Conservation (phyloP, 2,797 vertebrate species). For the Coluber constrictor region DNA sequence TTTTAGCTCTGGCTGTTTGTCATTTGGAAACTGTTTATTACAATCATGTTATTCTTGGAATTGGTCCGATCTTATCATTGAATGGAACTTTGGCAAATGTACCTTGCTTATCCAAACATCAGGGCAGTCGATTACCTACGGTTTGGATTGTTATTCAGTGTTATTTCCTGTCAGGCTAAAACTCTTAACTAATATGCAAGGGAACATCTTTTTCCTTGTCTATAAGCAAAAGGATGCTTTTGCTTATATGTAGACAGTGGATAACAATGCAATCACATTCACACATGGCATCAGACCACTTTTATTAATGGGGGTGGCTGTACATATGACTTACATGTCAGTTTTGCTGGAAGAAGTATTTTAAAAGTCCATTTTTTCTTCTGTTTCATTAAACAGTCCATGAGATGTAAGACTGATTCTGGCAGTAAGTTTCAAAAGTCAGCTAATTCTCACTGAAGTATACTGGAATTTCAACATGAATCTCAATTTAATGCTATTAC, state of each 20-base stretch:
- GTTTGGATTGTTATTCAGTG: not conserved
- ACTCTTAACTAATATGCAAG: not conserved
- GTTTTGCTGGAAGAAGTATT: not conserved
- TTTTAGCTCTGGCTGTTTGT: conserved; percentile 25
- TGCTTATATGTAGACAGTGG: not conserved
- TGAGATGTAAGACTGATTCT: not conserved
- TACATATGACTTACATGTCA: not conserved
- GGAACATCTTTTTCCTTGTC: not conserved
- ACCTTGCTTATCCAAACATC: not conserved
- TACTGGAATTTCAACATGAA: not conserved
- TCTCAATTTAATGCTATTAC: not conserved
- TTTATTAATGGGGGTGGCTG: not conserved
- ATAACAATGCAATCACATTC: not conserved
- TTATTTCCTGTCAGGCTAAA: not conserved
- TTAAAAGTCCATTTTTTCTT: not conserved
- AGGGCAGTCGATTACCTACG: rapidly evolving
- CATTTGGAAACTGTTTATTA: conserved; percentile 22
- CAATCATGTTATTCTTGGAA: conserved; percentile 24
- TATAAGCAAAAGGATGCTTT: not conserved
- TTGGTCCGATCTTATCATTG: conserved; percentile 25
- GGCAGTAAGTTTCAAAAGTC: not conserved
- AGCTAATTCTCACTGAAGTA: not conserved
- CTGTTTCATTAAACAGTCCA: not conserved
- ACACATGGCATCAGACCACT: not conserved
- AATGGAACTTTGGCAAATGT: conserved; percentile 25